Conservation (phyloP, 2,888 invertebrate genomes). For the Hypselothyrea guttata region DNA sequence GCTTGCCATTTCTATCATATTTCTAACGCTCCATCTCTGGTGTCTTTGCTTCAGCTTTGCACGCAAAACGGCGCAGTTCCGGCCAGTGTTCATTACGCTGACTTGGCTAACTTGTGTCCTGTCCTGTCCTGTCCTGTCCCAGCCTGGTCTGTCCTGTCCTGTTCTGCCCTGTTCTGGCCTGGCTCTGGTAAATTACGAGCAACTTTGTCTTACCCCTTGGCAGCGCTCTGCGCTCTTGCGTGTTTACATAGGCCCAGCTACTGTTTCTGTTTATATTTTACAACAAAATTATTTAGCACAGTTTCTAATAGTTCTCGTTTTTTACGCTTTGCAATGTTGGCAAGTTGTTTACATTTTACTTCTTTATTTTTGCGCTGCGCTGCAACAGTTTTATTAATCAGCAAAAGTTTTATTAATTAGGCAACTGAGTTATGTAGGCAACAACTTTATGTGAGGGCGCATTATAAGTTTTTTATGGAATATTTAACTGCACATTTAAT, state of each 20-base stretch:
- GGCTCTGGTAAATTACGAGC: slow-evolving; percentile 53
- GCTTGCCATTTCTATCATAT: neutral
- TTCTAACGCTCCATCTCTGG: neutral
- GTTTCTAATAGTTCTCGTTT: too few species aligned
- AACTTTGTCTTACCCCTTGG: slow-evolving; percentile 33
- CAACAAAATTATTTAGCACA: too few species aligned
- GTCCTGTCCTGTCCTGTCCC: neutral
- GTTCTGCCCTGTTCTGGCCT: slow-evolving; percentile 1
- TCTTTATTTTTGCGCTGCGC: neutral
- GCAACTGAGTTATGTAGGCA: slow-evolving; percentile 3
- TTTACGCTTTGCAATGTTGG: neutral
- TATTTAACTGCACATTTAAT: too few species aligned
- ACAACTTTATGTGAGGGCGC: neutral
- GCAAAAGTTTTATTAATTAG: slow-evolving; percentile 3
- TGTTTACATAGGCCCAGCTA: slow-evolving; percentile 24
- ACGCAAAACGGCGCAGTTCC: slow-evolving; percentile 68
- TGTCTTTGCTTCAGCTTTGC: slow-evolving; percentile 33
- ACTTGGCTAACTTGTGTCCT: slow-evolving; percentile 49
- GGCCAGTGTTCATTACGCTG: slow-evolving; percentile 68
- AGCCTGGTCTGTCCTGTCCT: neutral
- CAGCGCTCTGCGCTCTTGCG: neutral
- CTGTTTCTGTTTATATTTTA: slow-evolving; percentile 26
- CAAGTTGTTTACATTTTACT: slow-evolving; percentile 12
- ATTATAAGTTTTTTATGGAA: too few species aligned
- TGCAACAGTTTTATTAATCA: neutral